A percentile compares a stretch with the other conserved stretches of the same genome.
These are phyloP conservation scores for Timandra comae DNA, from an alignment of 2,888 invertebrate species.

Conservation along the genomic window DNA sequence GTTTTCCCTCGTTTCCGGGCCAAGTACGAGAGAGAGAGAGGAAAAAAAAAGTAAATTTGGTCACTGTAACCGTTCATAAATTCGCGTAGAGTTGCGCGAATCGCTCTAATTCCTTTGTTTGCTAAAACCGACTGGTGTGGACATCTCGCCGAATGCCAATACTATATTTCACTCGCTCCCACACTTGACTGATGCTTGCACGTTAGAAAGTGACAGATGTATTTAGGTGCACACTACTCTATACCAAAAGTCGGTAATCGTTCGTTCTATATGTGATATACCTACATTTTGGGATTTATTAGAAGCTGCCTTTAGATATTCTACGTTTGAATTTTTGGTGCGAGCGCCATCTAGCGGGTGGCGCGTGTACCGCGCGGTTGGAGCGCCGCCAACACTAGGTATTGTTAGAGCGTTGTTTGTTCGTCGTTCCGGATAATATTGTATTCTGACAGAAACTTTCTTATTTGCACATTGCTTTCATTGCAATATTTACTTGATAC, in stretches of 20 bases:
- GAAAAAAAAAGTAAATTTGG: slow-evolving; percentile 55
- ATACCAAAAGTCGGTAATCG: slow-evolving; percentile 37
- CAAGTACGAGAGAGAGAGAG: slow-evolving; percentile 36
- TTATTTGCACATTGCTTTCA: slow-evolving; percentile 29
- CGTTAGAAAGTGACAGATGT: slow-evolving; percentile 59
- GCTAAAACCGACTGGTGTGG: slow-evolving; percentile 63
- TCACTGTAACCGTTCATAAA: slow-evolving; percentile 61
- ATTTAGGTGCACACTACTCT: slow-evolving; percentile 27
- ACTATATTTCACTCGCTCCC: slow-evolving; percentile 62
- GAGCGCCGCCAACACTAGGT: slow-evolving; percentile 53
- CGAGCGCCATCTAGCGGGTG: slow-evolving; percentile 48
- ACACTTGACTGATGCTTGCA: slow-evolving; percentile 53
- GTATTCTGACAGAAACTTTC: slow-evolving; percentile 22
- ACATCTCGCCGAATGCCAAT: slow-evolving; percentile 47
- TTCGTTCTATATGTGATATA: slow-evolving; percentile 36
- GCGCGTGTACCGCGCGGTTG: slow-evolving; percentile 42
- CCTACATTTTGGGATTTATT: slow-evolving; percentile 41
- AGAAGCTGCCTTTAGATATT: slow-evolving; percentile 32
- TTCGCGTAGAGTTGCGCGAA: slow-evolving; percentile 50
- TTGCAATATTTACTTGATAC: slow-evolving; percentile 19
- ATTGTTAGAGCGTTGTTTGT: slow-evolving; percentile 28
- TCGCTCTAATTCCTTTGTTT: slow-evolving; percentile 71
- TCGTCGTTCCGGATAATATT: slow-evolving; percentile 32
- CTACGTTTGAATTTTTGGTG: slow-evolving; percentile 30
- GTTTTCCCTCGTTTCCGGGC: slow-evolving; percentile 39